A percentile compares a stretch with the other conserved stretches of the same genome.
These are phyloP conservation scores for Centropus unirufus DNA, from an alignment of 2,113 vertebrate species.

Conservation along the genomic window DNA sequence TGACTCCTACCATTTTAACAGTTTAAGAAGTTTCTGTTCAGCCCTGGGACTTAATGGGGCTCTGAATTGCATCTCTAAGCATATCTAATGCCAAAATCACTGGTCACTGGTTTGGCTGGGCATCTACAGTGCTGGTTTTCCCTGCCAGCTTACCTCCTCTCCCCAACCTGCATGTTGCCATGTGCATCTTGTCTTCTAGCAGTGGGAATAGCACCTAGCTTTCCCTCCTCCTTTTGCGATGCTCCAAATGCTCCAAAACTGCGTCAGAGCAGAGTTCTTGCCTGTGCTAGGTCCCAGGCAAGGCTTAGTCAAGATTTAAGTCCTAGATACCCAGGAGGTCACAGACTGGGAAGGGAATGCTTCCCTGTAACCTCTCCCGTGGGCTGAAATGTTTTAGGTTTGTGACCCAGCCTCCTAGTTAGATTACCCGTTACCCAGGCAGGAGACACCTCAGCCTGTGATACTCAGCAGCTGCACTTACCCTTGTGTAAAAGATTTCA, in stretches of 20 bases:
- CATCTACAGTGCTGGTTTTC: not conserved
- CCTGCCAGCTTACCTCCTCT: not conserved
- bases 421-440: not conserved
- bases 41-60: not conserved
- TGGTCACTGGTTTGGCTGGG: not conserved
- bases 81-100: not conserved
- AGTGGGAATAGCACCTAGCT: not conserved
- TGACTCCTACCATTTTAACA: not conserved
- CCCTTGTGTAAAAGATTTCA: not conserved
- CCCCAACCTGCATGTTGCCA: not conserved
- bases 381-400: not conserved
- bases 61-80: not conserved
- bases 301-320: not conserved
- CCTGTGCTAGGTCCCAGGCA: not conserved
- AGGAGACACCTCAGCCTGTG: not conserved
- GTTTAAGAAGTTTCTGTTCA: not conserved
- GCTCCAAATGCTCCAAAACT: not conserved
- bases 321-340: not conserved
- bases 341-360: not conserved
- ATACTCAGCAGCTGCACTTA: not conserved
- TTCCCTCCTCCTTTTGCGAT: not conserved
- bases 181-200: fast-evolving
- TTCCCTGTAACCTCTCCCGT: not conserved
- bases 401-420: not conserved
- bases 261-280: not conserved